These are phyloP conservation scores for Patella depressa DNA, from an alignment of 2,888 invertebrate genomes.

Conservation along the genomic window DNA sequence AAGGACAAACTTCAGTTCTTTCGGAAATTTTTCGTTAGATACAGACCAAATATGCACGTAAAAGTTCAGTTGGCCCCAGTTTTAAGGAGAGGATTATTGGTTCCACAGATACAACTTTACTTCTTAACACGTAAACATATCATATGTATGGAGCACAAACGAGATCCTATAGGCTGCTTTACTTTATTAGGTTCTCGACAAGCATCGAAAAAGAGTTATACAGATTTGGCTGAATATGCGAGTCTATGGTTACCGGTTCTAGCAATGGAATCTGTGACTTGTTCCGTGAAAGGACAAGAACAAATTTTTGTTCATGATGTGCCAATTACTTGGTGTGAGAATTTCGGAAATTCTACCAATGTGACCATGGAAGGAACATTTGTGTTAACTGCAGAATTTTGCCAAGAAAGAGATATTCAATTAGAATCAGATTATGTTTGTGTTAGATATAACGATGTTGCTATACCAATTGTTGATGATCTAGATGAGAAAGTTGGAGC, in stretches of 20 bases:
- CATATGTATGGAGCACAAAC: constrained; percentile 63
- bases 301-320: constrained; percentile 57
- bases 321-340: constrained; percentile 49
- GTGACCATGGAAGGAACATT: constrained; percentile 33
- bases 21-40: constrained; percentile 34
- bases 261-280: constrained; percentile 56
- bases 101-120: constrained; percentile 60
- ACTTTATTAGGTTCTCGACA: constrained; percentile 19
- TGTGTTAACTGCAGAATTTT: constrained; percentile 50
- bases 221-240: constrained; percentile 50
- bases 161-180: constrained; percentile 55
- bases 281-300: constrained; percentile 47
- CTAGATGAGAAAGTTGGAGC: constrained; percentile 40
- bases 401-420: constrained; percentile 50
- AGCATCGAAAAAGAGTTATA: constrained; percentile 40
- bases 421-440: constrained; percentile 57
- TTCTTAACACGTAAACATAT: constrained; percentile 55
- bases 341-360: constrained; percentile 17
- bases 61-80: constrained; percentile 56
- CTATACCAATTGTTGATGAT: constrained; percentile 38
- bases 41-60: constrained; percentile 44
- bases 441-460: constrained; percentile 53
- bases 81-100: constrained; percentile 47
- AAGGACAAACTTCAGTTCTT: constrained; percentile 22
- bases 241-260: constrained; percentile 57